Evolutionary conservation across 2,113 vertebrate genomes (phyloP), one percentile per base, ranked within the genome.

Genomic region (Perca schrenkii): DNA sequence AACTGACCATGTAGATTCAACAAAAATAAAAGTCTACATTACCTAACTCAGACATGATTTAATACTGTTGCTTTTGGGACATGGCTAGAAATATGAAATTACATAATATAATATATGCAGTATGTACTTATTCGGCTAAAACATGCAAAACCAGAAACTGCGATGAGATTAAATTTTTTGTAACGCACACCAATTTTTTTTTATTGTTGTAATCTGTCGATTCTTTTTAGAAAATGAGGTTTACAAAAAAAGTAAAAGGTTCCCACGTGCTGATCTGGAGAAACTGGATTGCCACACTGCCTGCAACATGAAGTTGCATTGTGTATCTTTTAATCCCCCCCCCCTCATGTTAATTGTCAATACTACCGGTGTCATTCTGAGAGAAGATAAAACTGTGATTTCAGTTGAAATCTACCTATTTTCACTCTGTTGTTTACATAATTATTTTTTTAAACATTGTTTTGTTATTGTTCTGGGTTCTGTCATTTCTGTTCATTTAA

Each of bases 371-470:
- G 50, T 69, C 57, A 43, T 61, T 22, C 12, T 71, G 36, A 70
- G 58, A 49, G 57, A 50, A 22, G 25, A 34, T 43, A 49, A 53
- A 63, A 69, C 3, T 2, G 12, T 64, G 25, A 28, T 75, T 79
- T 74, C 46, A 22, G 12, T 53, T 40, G 19, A 79, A 53, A 79
- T 61, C 61, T 63, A 17, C 22, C 19, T 53, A 10, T 60, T 57
- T 76, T 82, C 5, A 31, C n/a, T 47, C 0, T 65, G 72, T 79
- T 80, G 80, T 91, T 89, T 85, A 80, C 76, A 68, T 46, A 25
- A 77, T 54, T 75, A 49, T 77, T 74, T 28, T 28, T 34, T 25
- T 46, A 13, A 60, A 13, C 16, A 57, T 16, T 28, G n/a, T 58
- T 47, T 58, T 78, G 22, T 31, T 66, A 19, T 72, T 70, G 4